Conservation (phyloP, 1,140 invertebrate genomes). For the Hylyphantes graminicola region DNA sequence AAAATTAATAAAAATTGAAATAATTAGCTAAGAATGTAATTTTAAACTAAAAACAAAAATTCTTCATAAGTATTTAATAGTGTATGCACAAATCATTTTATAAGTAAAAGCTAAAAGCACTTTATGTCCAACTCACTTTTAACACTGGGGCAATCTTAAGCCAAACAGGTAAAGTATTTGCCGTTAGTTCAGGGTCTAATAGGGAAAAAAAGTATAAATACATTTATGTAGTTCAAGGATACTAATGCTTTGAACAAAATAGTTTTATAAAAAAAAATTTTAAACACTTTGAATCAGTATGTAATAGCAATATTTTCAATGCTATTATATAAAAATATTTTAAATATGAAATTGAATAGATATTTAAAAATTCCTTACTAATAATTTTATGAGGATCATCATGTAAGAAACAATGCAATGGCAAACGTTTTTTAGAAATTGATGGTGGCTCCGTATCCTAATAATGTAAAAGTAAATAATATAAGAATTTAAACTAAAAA, state of each 20-base stretch:
- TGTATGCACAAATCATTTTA: neutral
- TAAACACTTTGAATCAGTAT: too few species aligned
- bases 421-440: neutral
- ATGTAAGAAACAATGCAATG: conserved; percentile 5
- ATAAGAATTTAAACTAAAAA: neutral
- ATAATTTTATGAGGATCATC: conserved; percentile 3
- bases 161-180: conserved; percentile 11
- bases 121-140: neutral
- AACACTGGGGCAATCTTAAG: conserved; percentile 9
- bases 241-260: too few species aligned
- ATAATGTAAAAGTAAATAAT: neutral
- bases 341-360: too few species aligned
- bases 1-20: too few species aligned
- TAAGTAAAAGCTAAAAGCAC: neutral
- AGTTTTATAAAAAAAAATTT: too few species aligned
- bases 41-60: neutral
- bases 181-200: conserved; percentile 5
- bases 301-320: too few species aligned
- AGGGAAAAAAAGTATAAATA: too few species aligned
- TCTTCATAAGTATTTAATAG: neutral
- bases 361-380: neutral
- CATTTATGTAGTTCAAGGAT: too few species aligned
- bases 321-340: too few species aligned
- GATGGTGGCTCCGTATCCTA: neutral
- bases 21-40: neutral